Base-by-base conservation (phyloP, 2,797 vertebrate genomes). In the Podargus strigoides region DNA sequence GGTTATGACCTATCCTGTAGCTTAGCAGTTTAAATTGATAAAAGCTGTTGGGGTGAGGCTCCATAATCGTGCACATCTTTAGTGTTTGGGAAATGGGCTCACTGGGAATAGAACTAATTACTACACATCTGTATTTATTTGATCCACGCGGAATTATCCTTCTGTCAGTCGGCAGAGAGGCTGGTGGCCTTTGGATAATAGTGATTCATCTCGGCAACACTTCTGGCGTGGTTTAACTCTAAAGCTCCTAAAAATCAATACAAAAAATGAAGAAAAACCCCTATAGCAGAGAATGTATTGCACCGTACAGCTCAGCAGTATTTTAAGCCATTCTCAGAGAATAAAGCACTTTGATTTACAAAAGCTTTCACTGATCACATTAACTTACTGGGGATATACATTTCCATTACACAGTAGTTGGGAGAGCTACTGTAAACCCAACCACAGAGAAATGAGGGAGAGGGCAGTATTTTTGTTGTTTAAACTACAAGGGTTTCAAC, bases 51-150 rank as follows among this genome's bases (percentile, higher is more conserved):
- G 98, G 98, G 98, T 98, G 98, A 99, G 97, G 98, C 97, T 98
- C 97, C 97, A 98, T 98, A 98, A 99, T 99, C 98, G 97, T 98
- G 99, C 98, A 99, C 98, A 98, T 99, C 98, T 99, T 99, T 99
- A 99, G 98, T 98, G 98, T 98, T 98, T 94, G 97, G 98, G 98
- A 98, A 98, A 99, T 98, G 98, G 99, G 98, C 98, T 99, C 99
- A 82, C 98, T 99, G 99, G 99, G 99, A 99, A 99, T 99, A 98
- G 98, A 99, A 99, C 99, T 99, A 99, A 99, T 99, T 99, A 99
- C 99, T 98, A 98, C 98, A 99, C 99, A 99, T 99, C 99, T 99
- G 99, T 99, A 99, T 99, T 99, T 99, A 99, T 99, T 99, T 99
- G 99, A 99, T 99, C 99, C 99, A 98, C 95, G 97, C 96, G 98